Evolutionary conservation across 2,113 vertebrate genomes (phyloP).

Genomic region (Cettia cetti): DNA sequence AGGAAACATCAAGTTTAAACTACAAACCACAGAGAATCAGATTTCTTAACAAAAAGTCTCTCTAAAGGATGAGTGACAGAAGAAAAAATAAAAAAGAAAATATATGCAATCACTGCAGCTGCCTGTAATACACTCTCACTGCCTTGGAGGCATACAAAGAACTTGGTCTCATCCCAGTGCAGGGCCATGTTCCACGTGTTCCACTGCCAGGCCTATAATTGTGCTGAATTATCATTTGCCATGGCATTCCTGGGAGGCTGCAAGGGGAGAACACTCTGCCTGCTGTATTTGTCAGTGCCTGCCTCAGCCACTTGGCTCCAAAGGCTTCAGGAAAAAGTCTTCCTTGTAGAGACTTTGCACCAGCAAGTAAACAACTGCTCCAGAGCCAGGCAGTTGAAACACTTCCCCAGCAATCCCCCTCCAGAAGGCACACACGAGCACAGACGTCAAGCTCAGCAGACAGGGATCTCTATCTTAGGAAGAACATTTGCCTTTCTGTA

Average conservation of each 20-base stretch:
- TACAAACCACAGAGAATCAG: background rate
- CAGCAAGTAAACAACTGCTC: conserved; percentile 19
- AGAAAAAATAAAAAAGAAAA: background rate
- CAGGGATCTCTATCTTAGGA: background rate
- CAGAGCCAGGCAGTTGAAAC: background rate
- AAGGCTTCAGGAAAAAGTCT: background rate
- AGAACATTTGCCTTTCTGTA: background rate
- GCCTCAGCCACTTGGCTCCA: background rate
- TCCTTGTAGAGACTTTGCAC: background rate
- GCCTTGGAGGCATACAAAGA: conserved; percentile 21
- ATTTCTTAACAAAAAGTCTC: background rate
- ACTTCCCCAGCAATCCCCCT: background rate
- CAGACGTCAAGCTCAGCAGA: background rate
- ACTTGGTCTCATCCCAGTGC: background rate
- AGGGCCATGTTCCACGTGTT: background rate
- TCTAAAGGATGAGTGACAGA: background rate
- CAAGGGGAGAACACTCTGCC: background rate
- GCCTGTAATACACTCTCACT: background rate
- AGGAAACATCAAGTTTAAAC: background rate
- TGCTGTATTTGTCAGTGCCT: background rate
- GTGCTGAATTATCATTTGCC: background rate
- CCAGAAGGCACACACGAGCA: background rate
- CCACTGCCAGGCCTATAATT: background rate
- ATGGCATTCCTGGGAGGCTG: background rate
- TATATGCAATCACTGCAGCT: background rate